Percentiles rank a stretch among this genome's conserved stretches.
Evolutionary conservation across 2,797 vertebrate genomes (phyloP).

Genomic region (Varecia variegata): DNA sequence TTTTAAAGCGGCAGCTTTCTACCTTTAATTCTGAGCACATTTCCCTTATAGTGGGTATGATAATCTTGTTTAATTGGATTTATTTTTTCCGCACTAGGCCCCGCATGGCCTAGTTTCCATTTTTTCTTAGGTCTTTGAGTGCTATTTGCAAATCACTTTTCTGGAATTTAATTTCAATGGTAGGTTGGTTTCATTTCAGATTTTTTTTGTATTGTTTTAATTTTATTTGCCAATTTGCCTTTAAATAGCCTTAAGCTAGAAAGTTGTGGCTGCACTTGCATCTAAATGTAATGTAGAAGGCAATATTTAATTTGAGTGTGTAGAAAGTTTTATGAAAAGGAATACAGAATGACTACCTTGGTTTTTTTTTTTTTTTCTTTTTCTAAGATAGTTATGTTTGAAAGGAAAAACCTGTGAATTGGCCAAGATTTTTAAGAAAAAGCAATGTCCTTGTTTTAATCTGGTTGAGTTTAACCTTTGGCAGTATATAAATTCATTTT

Average conservation of each 20-base stretch:
- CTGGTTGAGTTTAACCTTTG: neutral
- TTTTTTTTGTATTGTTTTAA: slow-evolving; percentile 83
- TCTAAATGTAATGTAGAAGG: slow-evolving; percentile 75
- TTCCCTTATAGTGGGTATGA: slow-evolving; percentile 79
- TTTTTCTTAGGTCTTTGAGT: slow-evolving; percentile 82
- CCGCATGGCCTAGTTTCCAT: slow-evolving; percentile 78
- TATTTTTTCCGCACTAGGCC: slow-evolving; percentile 79
- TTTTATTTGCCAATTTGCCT: slow-evolving; percentile 85
- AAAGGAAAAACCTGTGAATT: neutral
- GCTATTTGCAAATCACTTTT: slow-evolving; percentile 86
- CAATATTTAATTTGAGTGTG: slow-evolving; percentile 66
- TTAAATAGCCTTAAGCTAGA: slow-evolving; percentile 80
- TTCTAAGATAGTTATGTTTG: slow-evolving; percentile 28
- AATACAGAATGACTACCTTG: slow-evolving; percentile 36
- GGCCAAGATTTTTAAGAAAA: slow-evolving; percentile 33
- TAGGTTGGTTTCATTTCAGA: slow-evolving; percentile 81
- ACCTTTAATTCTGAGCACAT: slow-evolving; percentile 82
- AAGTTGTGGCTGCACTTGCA: slow-evolving; percentile 77
- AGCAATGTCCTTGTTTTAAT: neutral
- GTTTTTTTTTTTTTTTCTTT: neutral
- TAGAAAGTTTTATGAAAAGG: slow-evolving; percentile 48
- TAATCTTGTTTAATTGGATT: slow-evolving; percentile 88
- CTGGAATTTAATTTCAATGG: slow-evolving; percentile 86
- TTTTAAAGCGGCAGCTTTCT: slow-evolving; percentile 74
- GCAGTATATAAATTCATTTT: neutral